Percentiles rank a stretch among this genome's conserved stretches.
phyloP scores from a whole-genome alignment of 2,888 invertebrate genomes.

The Diloba caeruleocephala region DNA sequence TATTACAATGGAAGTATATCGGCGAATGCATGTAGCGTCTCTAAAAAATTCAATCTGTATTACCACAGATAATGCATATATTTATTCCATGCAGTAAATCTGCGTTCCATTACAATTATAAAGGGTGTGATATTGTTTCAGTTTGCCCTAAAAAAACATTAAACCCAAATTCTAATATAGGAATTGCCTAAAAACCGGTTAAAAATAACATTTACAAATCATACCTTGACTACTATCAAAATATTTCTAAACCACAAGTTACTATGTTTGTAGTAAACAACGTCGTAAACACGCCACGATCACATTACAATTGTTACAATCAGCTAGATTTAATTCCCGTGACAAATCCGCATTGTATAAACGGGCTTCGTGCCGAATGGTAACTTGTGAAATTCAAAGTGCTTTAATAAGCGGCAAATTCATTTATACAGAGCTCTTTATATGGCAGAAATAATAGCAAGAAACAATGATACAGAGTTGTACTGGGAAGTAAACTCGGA shows the following conservation, averaged over 20 bases:
- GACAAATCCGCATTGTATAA: constrained; percentile 58
- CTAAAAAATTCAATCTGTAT: too few species aligned
- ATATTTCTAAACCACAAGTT: constrained; percentile 8
- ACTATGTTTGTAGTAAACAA: not conserved
- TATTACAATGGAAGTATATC: too few species aligned
- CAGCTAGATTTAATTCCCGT: constrained; percentile 11
- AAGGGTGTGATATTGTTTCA: too few species aligned
- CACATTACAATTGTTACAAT: not conserved
- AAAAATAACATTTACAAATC: too few species aligned
- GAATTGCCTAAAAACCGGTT: too few species aligned
- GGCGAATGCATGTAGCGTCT: too few species aligned
- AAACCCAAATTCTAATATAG: too few species aligned
- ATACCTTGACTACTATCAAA: constrained; percentile 9
- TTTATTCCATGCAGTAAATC: too few species aligned
- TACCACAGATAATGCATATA: too few species aligned
- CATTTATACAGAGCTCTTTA: constrained; percentile 63
- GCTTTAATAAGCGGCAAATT: constrained; percentile 81
- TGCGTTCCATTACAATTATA: too few species aligned
- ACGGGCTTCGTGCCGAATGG: constrained; percentile 49
- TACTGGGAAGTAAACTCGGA: not conserved
- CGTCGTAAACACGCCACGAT: constrained; percentile 3
- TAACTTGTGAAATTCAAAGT: constrained; percentile 71
- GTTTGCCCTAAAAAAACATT: too few species aligned
- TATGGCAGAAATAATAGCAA: constrained; percentile 62
- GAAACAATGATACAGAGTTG: constrained; percentile 7